Base-by-base conservation (phyloP, 1,140 invertebrate species). In the Sycophaga agraensis region DNA sequence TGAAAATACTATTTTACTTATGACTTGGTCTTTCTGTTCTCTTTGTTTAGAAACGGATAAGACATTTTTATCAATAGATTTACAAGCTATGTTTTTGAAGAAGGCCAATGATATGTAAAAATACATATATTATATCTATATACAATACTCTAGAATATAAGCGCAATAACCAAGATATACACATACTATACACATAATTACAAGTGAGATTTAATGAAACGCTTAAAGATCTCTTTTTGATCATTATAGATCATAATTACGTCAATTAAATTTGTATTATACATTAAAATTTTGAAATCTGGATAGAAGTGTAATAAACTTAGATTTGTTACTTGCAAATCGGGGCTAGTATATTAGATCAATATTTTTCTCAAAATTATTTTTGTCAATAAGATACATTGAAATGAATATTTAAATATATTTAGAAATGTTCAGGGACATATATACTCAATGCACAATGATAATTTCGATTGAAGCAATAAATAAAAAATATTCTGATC, bases 21-120 rank as follows among this genome's bases (percentile, higher is more conserved):
- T 56, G 53, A 42, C 39, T 62, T 62, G 53, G 59, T 62, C 59
- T 55, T 35, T n/a, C n/a, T 67, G 16, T 49, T 70, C 51, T 46
- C 43, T 66, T 26, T 28, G 59, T 63, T 39, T 45, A 63, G 67
- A 55, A 67, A 70, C 56, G 66, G 64, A 70, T 69, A 68, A 66
- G 65, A 70, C 59, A 11, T 67, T 56, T 67, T 70, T 71, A 69
- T 71, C 63, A 28, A 73, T 75, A 74, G 67, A 74, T 68, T 75
- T 75, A 75, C 67, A 72, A 72, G 72, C 69, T 73, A 73, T 76
- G 73, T 68, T 76, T 68, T 66, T 75, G 66, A 75, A 75, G 73
- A 79, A 79, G 72, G 76, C 74, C 73, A 74, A 74, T 78, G 74
- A 75, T 78, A 76, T 78, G 76, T 78, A 74, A 78, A 78, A 80